Conservation (phyloP, 1,140 invertebrate species). For the Solen grandis region DNA sequence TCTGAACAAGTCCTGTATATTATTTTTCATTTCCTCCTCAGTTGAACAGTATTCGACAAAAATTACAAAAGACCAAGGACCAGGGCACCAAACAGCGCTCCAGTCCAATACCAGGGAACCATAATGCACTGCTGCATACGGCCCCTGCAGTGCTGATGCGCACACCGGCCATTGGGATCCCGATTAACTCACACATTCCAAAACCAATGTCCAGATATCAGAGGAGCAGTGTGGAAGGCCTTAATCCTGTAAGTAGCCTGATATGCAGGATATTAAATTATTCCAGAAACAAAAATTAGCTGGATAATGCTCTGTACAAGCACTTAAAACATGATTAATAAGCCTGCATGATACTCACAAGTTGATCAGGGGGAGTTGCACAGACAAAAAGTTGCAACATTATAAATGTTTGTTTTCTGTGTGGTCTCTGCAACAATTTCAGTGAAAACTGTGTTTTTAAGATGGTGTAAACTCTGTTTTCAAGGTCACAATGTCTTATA, state of each 20-base stretch:
- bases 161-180: constrained; percentile 21
- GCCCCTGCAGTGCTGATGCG: constrained; percentile 49
- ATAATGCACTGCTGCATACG: constrained; percentile 49
- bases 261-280: no score
- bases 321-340: no score
- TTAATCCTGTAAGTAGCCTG: constrained; percentile 36
- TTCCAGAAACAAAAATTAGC: no score
- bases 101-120: constrained; percentile 50
- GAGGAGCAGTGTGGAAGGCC: constrained; percentile 47
- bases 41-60: constrained; percentile 46
- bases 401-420: no score
- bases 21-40: constrained; percentile 6
- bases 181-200: constrained; percentile 12
- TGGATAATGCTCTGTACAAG: no score
- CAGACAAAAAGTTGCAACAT: no score
- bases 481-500: no score
- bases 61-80: constrained; percentile 46
- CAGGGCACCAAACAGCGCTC: constrained; percentile 40
- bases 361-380: no score
- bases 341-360: no score
- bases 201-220: constrained; percentile 29
- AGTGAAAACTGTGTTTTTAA: no score
- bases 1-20: background rate
- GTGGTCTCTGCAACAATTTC: no score
- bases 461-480: no score